Evolutionary conservation across 2,888 invertebrate genomes (phyloP).

Genomic region (Nephrotoma appendiculata): DNA sequence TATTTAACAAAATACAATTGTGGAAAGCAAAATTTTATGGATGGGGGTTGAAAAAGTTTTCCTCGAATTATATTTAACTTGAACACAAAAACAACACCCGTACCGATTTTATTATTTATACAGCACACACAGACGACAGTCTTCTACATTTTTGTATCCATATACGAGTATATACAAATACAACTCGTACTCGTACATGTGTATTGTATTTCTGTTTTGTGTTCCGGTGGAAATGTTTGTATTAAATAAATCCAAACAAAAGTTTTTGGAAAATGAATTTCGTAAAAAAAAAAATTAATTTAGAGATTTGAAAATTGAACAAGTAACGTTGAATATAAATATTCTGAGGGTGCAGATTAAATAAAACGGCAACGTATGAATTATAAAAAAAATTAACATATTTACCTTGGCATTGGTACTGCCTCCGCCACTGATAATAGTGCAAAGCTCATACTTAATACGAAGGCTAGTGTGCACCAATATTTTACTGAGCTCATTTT

Average conservation of each 20-base stretch:
- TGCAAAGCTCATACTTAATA: slow-evolving; percentile 23
- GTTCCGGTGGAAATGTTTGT: background rate
- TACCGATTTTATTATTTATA: background rate
- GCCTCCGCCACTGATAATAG: slow-evolving; percentile 25
- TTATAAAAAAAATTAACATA: slow-evolving; percentile 17
- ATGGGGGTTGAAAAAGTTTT: background rate
- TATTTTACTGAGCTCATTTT: slow-evolving; percentile 24
- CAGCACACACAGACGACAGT: background rate
- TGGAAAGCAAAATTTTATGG: background rate
- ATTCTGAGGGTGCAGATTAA: background rate
- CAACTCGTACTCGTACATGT: background rate
- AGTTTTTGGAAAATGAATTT: background rate
- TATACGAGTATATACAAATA: too few relatives aligned
- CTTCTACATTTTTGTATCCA: background rate
- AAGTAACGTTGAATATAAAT: background rate
- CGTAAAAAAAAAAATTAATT: background rate
- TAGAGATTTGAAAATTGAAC: background rate
- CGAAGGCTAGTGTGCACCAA: slow-evolving; percentile 21
- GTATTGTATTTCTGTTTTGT: background rate
- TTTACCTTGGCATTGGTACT: slow-evolving; percentile 33
- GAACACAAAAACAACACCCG: background rate
- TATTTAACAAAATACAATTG: background rate
- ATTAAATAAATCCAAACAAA: background rate
- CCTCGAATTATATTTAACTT: background rate
- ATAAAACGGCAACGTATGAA: background rate